Evolutionary conservation across 2,888 invertebrate genomes (phyloP), one percentile per base, ranked within the genome.

Genomic region (Rhogogaster chlorosoma): DNA sequence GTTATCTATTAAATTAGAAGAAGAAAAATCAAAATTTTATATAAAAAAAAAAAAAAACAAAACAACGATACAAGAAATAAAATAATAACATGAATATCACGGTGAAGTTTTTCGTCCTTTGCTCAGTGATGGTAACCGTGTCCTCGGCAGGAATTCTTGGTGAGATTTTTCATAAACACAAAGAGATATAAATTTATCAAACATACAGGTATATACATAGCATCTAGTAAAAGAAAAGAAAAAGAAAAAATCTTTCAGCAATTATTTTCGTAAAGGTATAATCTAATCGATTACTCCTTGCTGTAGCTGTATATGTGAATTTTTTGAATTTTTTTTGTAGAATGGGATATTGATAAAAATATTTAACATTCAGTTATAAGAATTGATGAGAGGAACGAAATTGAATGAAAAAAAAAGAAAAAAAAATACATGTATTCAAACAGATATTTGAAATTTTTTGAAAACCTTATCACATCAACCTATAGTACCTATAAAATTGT

Each of bases 81-180:
- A n/a, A 57, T 57, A 45, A 26, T 67, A 77, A 18, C 32, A 83
- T 83, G 83, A 83, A 64, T 42, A 9, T 64, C 45, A 45, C 70
- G 42, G 83, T 83, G 83, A 83, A 64, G 86, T 86, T 92, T 84
- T 84, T 91, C 85, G 86, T 92, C 87, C 86, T 92, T 84, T 85
- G 90, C 87, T 89, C 88, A 84, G 78, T 88, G 87, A 85, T 91
- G 87, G 91, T 88, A 86, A 87, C 90, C 83, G 91, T 90, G 85
- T 91, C 91, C 61, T 89, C 92, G 84, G 92, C 92, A 87, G 93
- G 93, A 89, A 90, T 93, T 88, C 91, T 93, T 87, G 93, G 93
- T 93, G 91, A 92, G 93, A 87, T 70, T 61, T 53, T 53, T 45
- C 3, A n/a, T 53, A 53, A 38, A 53, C 53, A 53, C 53, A 53